phyloP scores from a whole-genome alignment of 2,888 invertebrate species.

The Hyppa rectilinea region DNA sequence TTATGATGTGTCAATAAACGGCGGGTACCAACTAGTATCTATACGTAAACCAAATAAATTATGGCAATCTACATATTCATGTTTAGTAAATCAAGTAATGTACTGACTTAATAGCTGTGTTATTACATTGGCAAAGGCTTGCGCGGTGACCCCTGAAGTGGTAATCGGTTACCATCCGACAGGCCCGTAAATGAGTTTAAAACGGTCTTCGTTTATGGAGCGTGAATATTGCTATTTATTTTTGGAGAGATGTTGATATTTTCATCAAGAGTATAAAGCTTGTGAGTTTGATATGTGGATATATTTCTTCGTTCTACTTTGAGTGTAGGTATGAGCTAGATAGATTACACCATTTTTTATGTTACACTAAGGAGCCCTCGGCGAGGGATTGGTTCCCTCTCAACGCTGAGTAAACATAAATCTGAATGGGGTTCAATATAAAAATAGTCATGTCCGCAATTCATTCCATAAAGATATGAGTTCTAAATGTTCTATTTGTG shows the following conservation, averaged over 20 bases:
- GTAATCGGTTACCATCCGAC: conserved; percentile 56
- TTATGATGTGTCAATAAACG: conserved; percentile 44
- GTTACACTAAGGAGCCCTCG: conserved; percentile 21
- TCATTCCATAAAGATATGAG: conserved; percentile 6
- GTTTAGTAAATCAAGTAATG: conserved; percentile 33
- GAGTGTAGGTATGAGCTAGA: conserved; percentile 1
- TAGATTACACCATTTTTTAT: conserved; percentile 28
- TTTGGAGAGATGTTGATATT: conserved; percentile 33
- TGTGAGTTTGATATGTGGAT: neutral
- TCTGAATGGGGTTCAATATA: conserved; percentile 27
- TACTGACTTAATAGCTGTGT: conserved; percentile 29
- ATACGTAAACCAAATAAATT: conserved; percentile 31
- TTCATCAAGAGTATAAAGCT: neutral
- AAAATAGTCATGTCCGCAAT: conserved; percentile 20
- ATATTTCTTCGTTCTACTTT: conserved; percentile 9
- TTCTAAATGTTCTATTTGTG: conserved; percentile 16
- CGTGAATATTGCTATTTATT: conserved; percentile 53
- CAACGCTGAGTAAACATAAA: conserved; percentile 22
- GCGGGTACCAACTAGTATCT: conserved; percentile 26
- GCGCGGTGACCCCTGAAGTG: conserved; percentile 47
- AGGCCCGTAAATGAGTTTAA: conserved; percentile 54
- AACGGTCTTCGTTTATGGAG: conserved; percentile 52
- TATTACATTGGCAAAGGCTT: conserved; percentile 25
- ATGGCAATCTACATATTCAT: conserved; percentile 32
- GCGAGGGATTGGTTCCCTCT: conserved; percentile 15